Evolutionary conservation across 1,140 invertebrate species (phyloP), one percentile per base, ranked within the genome.

Genomic region (Heliothis subflexa): DNA sequence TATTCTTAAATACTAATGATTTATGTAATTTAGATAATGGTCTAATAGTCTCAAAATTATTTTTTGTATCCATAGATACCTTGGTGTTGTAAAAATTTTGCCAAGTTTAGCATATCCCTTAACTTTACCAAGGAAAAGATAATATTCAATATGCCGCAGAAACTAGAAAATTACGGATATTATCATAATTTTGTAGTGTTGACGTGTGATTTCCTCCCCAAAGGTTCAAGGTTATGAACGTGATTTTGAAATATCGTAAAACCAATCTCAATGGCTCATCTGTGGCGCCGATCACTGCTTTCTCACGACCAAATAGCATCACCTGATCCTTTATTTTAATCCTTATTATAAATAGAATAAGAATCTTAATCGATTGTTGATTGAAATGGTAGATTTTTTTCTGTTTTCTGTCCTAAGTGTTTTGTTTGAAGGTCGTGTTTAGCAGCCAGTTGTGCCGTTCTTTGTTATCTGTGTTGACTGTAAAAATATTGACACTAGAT

Each of bases 191-290:
- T 75, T 75, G 45, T 75, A 61, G 71, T 64, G 59, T 77, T 68
- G 74, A 88, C 79, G 91, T 88, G 90, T 87, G 87, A 92, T 87
- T 89, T 91, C 88, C 85, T 88, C 85, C 86, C 83, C 87, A 85
- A 71, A 83, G 85, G 89, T 90, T 91, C 91, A 91, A 91, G 91
- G 90, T 93, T 93, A 89, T 83, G 81, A 90, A 89, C 92, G 92
- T 93, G 90, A 91, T 92, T 89, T 89, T 85, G 88, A 90, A 91
- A 90, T 93, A 92, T 94, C 90, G 89, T 93, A 92, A 92, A 93
- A 91, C 83, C 86, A 87, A 92, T 91, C 88, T 86, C 80, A 85
- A 88, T 86, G 80, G 85, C 80, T 87, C 88, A 90, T 89, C 91
- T 85, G 83, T 71, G 79, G 81, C 80, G 76, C 78, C 78, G 85